These are phyloP conservation scores for Melitaea athalia DNA, from an alignment of 2,888 invertebrate species.

Conservation along the genomic window DNA sequence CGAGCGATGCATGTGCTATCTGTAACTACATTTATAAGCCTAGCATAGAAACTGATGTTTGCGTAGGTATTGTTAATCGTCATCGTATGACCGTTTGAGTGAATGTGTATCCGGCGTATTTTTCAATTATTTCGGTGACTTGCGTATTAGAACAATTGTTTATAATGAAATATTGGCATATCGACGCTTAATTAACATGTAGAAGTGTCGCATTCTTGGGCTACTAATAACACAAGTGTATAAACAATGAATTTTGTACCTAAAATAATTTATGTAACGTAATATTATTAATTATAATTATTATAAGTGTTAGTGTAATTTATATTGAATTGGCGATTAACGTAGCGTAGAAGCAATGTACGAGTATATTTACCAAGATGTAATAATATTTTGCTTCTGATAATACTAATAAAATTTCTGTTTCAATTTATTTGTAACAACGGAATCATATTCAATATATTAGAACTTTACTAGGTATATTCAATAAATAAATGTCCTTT, in stretches of 20 bases:
- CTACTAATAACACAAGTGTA: conserved; percentile 36
- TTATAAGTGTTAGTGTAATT: conserved; percentile 63
- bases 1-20: conserved; percentile 39
- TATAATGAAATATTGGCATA: conserved; percentile 33
- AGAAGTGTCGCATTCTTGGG: conserved; percentile 36
- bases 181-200: conserved; percentile 32
- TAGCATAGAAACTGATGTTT: conserved; percentile 38
- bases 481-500: conserved; percentile 34
- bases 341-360: conserved; percentile 38
- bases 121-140: conserved; percentile 34
- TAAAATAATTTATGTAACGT: conserved; percentile 62
- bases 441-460: conserved; percentile 8
- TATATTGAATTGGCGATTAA: conserved; percentile 58
- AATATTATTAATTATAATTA: conserved; percentile 56
- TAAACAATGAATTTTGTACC: conserved; percentile 43
- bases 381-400: conserved; percentile 28
- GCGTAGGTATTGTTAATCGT: conserved; percentile 39
- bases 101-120: conserved; percentile 45
- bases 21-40: conserved; percentile 37
- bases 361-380: conserved; percentile 28
- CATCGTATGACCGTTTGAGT: conserved; percentile 40
- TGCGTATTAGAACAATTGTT: conserved; percentile 37
- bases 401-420: conserved; percentile 29
- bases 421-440: conserved; percentile 3
- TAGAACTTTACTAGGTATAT: background rate